Base-by-base conservation (phyloP, 1,140 invertebrate species). In the Palaemon carinicauda region DNA sequence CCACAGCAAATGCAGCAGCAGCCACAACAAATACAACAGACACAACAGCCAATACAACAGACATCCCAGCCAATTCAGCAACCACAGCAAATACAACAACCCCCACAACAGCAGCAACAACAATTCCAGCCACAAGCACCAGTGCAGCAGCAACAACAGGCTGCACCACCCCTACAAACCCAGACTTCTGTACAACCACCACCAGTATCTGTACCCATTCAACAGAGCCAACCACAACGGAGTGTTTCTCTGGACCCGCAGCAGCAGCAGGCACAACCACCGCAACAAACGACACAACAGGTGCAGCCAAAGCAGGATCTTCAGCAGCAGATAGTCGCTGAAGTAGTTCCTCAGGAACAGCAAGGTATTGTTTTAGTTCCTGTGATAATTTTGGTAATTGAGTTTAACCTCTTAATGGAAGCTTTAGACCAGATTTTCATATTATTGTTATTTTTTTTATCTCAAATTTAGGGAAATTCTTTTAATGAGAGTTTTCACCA, bases 71-170 rank as follows among this genome's bases (percentile, higher is more conserved):
- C 91, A 27, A 90, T 91, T 24, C 92, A 92, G 82, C 92, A 92
- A 90, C 41, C 27, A 15, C 88, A 88, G 15, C 90, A 89, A 87
- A 91, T 91, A 1, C 89, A 91, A 0, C 92, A 93, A 60, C 90
- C 92, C 24, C 90, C 90, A 65, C 79, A 91, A 21, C 90, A 91
- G 7, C 90, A 82, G 69, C 90, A 91, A 79, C 90, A n/a, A n/a
- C n/a, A n/a, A n/a, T n/a, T n/a, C n/a, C n/a, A 90, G 54, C 91
- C 91, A 51, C 90, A 92, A 15, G 92, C 92, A 74, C 93, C 93
- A 82, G 91, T 60, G 60, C 90, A 91, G 82, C 91, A 33, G 54
- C 88, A 75, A 15, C 78, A 29, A 21, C 80, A 71, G 17, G 82
- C 88, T 27, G 89, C 89, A 56, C 69, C 21, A 4, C 69, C 53